Percentiles rank a stretch among this genome's conserved stretches.
These are phyloP conservation scores for Sinocyclocheilus anshuiensis DNA, from an alignment of 2,113 vertebrate species.

Conservation along the genomic window DNA sequence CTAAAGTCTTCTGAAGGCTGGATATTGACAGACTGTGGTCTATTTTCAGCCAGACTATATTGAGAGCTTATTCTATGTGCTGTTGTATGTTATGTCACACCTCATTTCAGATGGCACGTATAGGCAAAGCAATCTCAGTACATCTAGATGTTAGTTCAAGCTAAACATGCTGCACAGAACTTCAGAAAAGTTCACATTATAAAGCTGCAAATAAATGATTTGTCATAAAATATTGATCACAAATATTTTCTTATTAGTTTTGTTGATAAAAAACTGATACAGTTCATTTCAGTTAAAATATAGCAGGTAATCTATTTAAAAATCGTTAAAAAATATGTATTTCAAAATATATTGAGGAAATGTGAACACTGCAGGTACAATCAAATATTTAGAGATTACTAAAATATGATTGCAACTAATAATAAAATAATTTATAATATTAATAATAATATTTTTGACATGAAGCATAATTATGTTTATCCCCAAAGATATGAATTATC, in stretches of 20 bases:
- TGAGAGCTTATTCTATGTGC: conserved; percentile 10
- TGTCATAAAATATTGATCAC: too few species aligned
- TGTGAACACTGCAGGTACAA: too few species aligned
- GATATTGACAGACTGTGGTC: neutral
- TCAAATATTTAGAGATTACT: neutral
- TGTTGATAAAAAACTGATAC: too few species aligned
- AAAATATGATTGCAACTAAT: too few species aligned
- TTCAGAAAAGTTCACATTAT: neutral
- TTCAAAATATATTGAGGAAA: neutral
- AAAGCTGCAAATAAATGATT: too few species aligned
- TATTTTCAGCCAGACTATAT: conserved; percentile 13
- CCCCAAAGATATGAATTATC: neutral
- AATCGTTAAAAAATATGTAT: neutral
- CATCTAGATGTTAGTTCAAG: neutral
- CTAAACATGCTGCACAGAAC: neutral
- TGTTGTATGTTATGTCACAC: conserved; percentile 12
- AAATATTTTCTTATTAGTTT: too few species aligned
- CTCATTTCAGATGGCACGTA: neutral
- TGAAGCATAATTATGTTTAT: too few species aligned
- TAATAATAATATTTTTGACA: too few species aligned
- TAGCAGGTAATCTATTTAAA: neutral
- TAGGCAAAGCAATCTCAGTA: neutral
- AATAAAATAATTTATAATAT: too few species aligned
- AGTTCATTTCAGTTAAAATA: too few species aligned
- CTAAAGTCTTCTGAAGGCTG: neutral